These are phyloP conservation scores for Agrotis exclamationis DNA, from an alignment of 2,888 invertebrate genomes.

Conservation along the genomic window DNA sequence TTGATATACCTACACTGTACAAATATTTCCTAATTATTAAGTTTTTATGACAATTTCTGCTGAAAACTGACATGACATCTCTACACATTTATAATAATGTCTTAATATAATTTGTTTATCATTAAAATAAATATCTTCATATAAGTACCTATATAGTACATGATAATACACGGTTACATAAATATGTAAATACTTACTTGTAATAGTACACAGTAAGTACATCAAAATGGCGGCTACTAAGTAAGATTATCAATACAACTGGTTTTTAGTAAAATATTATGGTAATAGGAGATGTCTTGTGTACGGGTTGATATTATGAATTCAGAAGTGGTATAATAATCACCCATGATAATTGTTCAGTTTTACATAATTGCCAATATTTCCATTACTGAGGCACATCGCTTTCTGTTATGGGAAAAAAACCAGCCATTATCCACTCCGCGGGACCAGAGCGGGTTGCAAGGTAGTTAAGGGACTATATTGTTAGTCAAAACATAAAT, in stretches of 20 bases:
- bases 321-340: neutral
- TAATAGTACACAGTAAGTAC: conserved; percentile 16
- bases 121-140: neutral
- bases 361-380: neutral
- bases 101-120: neutral
- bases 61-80: conserved; percentile 23
- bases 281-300: neutral
- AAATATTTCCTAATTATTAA: neutral
- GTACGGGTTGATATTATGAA: neutral
- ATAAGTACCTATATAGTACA: neutral
- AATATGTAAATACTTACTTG: conserved; percentile 31
- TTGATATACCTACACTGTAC: neutral
- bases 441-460: neutral
- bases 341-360: neutral
- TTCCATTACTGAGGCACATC: neutral
- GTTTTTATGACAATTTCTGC: neutral
- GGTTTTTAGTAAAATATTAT: conserved; percentile 20
- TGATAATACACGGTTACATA: conserved; percentile 10
- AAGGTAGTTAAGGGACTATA: too few species aligned
- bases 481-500: too few species aligned
- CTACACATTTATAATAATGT: conserved; percentile 2
- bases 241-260: conserved; percentile 11
- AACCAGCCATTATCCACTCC: neutral
- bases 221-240: conserved; percentile 47
- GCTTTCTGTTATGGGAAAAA: too few species aligned